phyloP scores from a whole-genome alignment of 2,888 invertebrate species.

The Theretra japonica region DNA sequence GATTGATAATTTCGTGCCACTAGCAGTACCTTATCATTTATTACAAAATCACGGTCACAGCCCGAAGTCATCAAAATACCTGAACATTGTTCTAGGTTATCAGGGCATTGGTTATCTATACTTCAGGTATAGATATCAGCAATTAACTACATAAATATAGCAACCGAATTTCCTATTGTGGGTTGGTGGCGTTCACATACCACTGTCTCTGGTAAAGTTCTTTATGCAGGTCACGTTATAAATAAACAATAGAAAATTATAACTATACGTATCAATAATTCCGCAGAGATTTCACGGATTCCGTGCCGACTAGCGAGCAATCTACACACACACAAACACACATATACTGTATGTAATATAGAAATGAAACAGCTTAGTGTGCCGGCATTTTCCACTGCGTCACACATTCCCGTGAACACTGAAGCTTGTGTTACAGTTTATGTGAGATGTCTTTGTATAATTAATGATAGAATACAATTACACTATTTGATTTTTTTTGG shows the following conservation, averaged over 20 bases:
- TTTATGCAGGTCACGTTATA: too few relatives aligned
- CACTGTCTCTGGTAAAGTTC: too few relatives aligned
- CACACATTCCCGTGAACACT: not conserved
- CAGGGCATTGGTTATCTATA: not conserved
- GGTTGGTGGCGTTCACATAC: too few relatives aligned
- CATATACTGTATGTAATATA: not conserved
- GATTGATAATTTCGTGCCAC: too few relatives aligned
- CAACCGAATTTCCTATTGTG: too few relatives aligned
- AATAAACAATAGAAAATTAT: too few relatives aligned
- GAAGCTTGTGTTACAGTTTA: too few relatives aligned
- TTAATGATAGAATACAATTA: too few relatives aligned
- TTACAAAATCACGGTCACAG: not conserved
- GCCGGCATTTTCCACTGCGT: constrained; percentile 15
- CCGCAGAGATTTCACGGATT: not conserved
- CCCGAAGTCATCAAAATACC: not conserved
- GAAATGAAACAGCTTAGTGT: constrained; percentile 11
- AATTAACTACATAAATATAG: not conserved
- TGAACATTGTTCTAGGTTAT: not conserved
- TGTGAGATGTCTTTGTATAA: too few relatives aligned
- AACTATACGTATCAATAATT: not conserved
- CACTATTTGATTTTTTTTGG: too few relatives aligned
- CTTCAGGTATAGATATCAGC: not conserved
- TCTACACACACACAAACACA: not conserved
- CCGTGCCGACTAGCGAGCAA: not conserved
- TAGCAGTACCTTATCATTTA: not conserved